Evolutionary conservation across 2,113 vertebrate genomes (phyloP).

Genomic region (Sterrhoptilus dennistouni): DNA sequence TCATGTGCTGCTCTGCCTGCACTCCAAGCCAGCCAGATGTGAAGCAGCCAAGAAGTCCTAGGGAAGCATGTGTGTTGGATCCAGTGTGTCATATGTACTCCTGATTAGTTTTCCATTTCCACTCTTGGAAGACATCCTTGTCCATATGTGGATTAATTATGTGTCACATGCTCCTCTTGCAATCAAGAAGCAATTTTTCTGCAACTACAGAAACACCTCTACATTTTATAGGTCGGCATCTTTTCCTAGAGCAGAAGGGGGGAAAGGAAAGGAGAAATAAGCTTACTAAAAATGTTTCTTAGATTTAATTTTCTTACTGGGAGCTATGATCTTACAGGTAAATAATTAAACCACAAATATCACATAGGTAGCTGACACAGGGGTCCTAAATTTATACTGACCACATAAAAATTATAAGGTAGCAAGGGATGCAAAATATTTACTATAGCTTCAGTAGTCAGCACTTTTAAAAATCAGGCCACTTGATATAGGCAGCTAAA

Average conservation of each 20-base stretch:
- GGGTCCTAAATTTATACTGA: background rate
- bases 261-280: background rate
- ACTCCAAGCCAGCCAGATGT: slow-evolving; percentile 1
- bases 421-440: background rate
- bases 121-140: background rate
- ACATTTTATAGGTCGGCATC: background rate
- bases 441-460: background rate
- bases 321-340: background rate
- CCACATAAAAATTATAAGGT: background rate
- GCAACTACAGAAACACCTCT: background rate
- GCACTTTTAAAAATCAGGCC: slow-evolving; percentile 19
- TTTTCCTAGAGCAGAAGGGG: background rate
- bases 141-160: slow-evolving; percentile 20
- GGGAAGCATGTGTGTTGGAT: background rate
- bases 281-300: background rate
- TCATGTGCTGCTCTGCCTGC: background rate
- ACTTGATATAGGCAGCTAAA: background rate
- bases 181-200: background rate
- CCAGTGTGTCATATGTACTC: background rate
- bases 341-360: background rate
- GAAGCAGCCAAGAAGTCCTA: background rate
- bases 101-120: slow-evolving; percentile 22
- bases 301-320: background rate
- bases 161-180: background rate
- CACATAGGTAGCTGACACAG: background rate